Percentiles rank a stretch among this genome's conserved stretches.
These are phyloP conservation scores for Pseudopipra pipra DNA, from an alignment of 2,113 vertebrate genomes.

Conservation along the genomic window DNA sequence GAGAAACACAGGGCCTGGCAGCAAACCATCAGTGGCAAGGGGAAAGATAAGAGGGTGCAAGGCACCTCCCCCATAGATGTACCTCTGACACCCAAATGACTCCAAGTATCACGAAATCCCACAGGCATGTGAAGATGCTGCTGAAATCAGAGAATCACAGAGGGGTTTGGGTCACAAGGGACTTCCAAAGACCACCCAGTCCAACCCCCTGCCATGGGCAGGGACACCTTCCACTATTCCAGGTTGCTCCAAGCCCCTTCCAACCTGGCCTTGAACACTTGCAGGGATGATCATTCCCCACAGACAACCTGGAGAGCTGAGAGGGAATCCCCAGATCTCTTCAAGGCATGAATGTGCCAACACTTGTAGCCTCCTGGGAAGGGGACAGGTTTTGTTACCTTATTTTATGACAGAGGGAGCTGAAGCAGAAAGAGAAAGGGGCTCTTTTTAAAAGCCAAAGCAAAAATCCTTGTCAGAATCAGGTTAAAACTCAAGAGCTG, in stretches of 20 bases:
- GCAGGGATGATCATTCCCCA: not conserved
- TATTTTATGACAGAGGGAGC: not conserved
- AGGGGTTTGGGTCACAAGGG: not conserved
- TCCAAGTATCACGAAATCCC: not conserved
- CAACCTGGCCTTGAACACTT: not conserved
- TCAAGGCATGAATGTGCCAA: accelerated
- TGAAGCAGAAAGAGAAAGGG: not conserved
- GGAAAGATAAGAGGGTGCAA: not conserved
- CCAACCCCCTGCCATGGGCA: not conserved
- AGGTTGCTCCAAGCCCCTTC: not conserved
- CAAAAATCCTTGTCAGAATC: not conserved
- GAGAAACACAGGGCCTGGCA: not conserved
- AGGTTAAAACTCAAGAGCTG: not conserved
- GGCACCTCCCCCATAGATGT: not conserved
- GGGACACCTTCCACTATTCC: not conserved
- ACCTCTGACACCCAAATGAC: not conserved
- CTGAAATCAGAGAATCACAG: not conserved
- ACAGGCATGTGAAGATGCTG: not conserved
- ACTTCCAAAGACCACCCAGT: accelerated
- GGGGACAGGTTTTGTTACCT: not conserved
- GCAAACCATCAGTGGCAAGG: accelerated
- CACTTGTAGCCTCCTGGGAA: not conserved
- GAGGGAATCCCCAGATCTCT: not conserved
- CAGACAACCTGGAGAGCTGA: not conserved
- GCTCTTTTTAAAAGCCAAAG: not conserved